phyloP scores from a whole-genome alignment of 2,797 vertebrate genomes.

The Numenius phaeopus region DNA sequence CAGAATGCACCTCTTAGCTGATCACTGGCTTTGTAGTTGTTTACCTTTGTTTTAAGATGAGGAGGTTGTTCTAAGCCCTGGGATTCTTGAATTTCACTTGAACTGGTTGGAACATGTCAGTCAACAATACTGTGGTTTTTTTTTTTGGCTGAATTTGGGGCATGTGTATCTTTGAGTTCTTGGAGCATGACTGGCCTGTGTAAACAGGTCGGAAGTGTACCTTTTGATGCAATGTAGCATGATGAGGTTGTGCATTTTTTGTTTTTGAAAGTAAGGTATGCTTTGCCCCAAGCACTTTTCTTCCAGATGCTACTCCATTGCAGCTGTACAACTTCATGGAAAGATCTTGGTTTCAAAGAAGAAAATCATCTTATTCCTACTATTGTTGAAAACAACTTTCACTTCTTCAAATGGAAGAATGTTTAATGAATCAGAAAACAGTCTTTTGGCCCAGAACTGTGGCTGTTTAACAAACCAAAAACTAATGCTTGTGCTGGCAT shows the following conservation, averaged over 20 bases:
- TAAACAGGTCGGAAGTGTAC: neutral
- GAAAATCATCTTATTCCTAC: neutral
- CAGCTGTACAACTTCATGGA: neutral
- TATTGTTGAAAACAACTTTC: neutral
- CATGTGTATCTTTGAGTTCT: neutral
- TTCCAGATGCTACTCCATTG: neutral
- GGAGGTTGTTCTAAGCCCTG: neutral
- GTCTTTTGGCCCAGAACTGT: neutral
- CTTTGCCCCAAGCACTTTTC: slow-evolving; percentile 8
- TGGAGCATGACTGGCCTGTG: neutral
- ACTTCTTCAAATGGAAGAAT: neutral
- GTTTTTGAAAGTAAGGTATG: neutral
- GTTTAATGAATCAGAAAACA: neutral
- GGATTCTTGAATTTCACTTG: neutral
- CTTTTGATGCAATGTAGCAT: neutral
- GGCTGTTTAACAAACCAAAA: neutral
- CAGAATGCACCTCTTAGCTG: slow-evolving; percentile 42
- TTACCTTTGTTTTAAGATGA: neutral
- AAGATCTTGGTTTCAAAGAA: neutral
- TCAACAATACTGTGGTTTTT: neutral
- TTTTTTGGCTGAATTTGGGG: neutral
- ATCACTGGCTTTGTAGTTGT: neutral
- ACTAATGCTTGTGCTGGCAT: neutral
- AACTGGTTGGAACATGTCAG: neutral
- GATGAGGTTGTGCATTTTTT: neutral